Evolutionary conservation across 2,113 vertebrate species (phyloP).

Genomic region (Malurus alboscapulatus): DNA sequence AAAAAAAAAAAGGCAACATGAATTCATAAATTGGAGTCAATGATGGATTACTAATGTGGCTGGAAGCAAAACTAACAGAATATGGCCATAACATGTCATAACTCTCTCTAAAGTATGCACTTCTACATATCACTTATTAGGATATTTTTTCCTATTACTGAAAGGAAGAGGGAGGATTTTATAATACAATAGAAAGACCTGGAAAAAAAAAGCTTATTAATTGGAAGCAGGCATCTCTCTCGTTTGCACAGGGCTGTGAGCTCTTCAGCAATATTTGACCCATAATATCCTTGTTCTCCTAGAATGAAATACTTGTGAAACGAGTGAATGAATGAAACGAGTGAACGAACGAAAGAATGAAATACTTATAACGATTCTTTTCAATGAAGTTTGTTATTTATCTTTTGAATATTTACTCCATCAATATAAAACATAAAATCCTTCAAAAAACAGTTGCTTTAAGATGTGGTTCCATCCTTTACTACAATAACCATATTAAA

Average conservation of each 20-base stretch:
- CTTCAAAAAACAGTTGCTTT: slow-evolving; percentile 1
- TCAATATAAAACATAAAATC: slow-evolving; percentile 12
- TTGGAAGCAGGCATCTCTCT: neutral
- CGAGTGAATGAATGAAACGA: too few relatives aligned
- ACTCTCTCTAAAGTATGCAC: neutral
- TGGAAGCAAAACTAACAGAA: neutral
- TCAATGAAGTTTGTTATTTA: neutral
- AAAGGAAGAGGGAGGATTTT: neutral
- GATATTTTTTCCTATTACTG: neutral
- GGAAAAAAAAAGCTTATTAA: neutral
- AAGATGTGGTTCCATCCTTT: slow-evolving; percentile 11
- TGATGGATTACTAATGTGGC: neutral
- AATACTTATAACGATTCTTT: neutral
- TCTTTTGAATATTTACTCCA: slow-evolving; percentile 28
- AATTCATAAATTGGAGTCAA: neutral
- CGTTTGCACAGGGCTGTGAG: neutral
- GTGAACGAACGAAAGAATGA: too few relatives aligned
- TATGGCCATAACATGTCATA: neutral
- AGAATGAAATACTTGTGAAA: neutral
- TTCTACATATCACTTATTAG: neutral
- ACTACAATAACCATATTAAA: slow-evolving; percentile 4
- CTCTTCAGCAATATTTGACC: neutral
- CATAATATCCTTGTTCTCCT: neutral
- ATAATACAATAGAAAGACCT: neutral
- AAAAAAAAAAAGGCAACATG: neutral